Percentiles rank a stretch among this genome's conserved stretches.
phyloP scores from a whole-genome alignment of 2,888 invertebrate species.

The Alsophila aescularia region DNA sequence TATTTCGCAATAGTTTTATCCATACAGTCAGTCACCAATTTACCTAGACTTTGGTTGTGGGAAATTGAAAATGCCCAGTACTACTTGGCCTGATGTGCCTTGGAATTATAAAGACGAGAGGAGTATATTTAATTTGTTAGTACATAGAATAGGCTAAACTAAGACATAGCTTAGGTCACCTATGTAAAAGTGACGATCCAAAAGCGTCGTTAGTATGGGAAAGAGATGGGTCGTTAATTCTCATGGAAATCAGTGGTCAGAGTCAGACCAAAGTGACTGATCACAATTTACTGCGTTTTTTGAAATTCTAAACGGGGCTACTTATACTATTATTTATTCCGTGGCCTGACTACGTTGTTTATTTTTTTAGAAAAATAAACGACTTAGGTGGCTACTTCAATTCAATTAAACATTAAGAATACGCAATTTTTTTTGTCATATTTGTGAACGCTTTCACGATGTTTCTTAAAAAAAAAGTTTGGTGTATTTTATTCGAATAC shows the following conservation, averaged over 20 bases:
- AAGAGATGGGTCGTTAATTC: background rate
- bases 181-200: too few relatives aligned
- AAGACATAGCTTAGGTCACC: too few relatives aligned
- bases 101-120: background rate
- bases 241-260: slow-evolving; percentile 2
- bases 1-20: slow-evolving; percentile 35
- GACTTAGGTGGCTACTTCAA: too few relatives aligned
- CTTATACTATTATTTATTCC: too few relatives aligned
- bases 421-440: too few relatives aligned
- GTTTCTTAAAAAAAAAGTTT: too few relatives aligned
- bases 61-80: background rate
- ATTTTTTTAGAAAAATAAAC: too few relatives aligned
- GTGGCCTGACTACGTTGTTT: too few relatives aligned
- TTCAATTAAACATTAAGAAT: too few relatives aligned
- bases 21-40: background rate
- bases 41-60: background rate
- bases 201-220: slow-evolving; percentile 11
- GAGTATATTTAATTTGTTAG: background rate
- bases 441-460: too few relatives aligned
- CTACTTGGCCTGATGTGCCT: background rate
- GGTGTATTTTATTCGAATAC: too few relatives aligned
- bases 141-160: background rate
- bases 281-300: slow-evolving; percentile 6
- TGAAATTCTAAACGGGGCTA: slow-evolving; percentile 3
- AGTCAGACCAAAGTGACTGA: background rate